Conservation (phyloP, 2,888 invertebrate genomes). For the Cartodere bifasciata region DNA sequence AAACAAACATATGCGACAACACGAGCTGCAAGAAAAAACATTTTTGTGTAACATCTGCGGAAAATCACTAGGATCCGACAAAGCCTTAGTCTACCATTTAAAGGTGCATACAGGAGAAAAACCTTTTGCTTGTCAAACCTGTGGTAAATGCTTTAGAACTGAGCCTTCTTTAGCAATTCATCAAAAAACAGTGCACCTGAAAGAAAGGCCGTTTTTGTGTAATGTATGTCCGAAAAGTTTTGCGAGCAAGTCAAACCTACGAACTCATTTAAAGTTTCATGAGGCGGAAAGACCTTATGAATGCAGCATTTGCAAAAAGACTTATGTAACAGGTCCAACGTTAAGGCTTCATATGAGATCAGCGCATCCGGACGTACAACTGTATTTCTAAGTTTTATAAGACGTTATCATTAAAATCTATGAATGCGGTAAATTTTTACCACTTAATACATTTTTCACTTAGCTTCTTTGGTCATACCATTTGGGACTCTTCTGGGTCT, state of each 20-base stretch:
- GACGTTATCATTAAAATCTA: too few species aligned
- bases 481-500: too few species aligned
- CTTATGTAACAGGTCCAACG: conserved; percentile 25
- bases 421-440: too few species aligned
- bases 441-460: too few species aligned
- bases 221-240: conserved; percentile 22
- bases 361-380: conserved; percentile 25
- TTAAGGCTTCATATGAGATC: conserved; percentile 27
- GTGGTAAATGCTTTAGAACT: conserved; percentile 17
- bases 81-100: conserved; percentile 14
- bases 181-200: conserved; percentile 42
- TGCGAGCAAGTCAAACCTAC: conserved; percentile 20
- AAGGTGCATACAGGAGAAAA: conserved; percentile 12
- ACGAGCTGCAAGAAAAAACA: not conserved
- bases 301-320: conserved; percentile 26
- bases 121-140: conserved; percentile 17
- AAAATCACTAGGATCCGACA: conserved; percentile 16
- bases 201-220: conserved; percentile 42
- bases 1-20: conserved; percentile 6
- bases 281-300: conserved; percentile 19
- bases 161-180: conserved; percentile 17
- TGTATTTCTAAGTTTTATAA: conserved; percentile 25
- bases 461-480: too few species aligned
- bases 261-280: conserved; percentile 21
- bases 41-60: conserved; percentile 19